Evolutionary conservation across 2,113 vertebrate species (phyloP), one percentile per base, ranked within the genome.

Genomic region (Corythornis cristatus): DNA sequence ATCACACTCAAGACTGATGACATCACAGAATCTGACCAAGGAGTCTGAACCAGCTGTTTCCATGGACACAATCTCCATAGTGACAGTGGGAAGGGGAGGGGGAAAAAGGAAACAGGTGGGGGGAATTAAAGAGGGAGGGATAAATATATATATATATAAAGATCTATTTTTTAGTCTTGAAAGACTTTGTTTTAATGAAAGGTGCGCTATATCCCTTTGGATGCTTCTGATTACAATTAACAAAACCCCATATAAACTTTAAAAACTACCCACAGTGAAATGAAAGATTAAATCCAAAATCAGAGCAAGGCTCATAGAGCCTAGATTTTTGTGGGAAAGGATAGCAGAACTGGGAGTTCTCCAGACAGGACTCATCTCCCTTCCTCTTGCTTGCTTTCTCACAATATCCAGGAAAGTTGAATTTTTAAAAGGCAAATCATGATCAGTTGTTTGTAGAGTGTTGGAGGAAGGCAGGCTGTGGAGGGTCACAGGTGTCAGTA

Each of bases 121-220:
- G 97, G 97, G 97, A 96, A 95, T 92, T 90, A 96, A 92, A 97
- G 96, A 95, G 96, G 97, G 98, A 97, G 96, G 97, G 97, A 97
- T 97, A 97, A 97, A 98, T 97, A 98, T 98, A 98, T 98, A 98
- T 98, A 98, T 97, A 98, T 96, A 98, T 96, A 98, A 98, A 98
- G 96, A 98, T 98, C 98, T 98, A 98, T 98, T 98, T 98, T 98
- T 98, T 98, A 98, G 98, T 98, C 98, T 98, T 96, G 97, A 98
- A 98, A 98, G 98, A 98, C 98, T 97, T 98, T 97, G 97, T 98
- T 98, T 98, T 98, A 98, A 97, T 98, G 97, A 98, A 98, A 98
- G 98, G 97, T 98, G 98, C 97, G 97, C 98, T 98, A 98, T 98
- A 98, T 98, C 98, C 98, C 98, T 98, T 98, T 97, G 93, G 95